phyloP scores from a whole-genome alignment of 1,140 invertebrate genomes.

The Chionoecetes opilio region DNA sequence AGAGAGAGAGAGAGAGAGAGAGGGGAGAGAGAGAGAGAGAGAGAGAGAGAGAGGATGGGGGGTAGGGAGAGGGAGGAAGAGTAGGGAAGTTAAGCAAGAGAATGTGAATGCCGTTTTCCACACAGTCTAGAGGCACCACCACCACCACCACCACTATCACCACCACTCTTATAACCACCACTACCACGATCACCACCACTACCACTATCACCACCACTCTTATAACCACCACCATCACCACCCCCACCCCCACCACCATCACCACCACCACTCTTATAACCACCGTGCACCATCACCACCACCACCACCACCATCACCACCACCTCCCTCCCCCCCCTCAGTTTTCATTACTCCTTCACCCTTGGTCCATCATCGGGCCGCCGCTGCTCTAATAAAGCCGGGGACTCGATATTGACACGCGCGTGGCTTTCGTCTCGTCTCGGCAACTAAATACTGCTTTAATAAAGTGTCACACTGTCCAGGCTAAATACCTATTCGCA shows the following conservation, averaged over 20 bases:
- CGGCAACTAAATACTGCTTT: conserved; percentile 69
- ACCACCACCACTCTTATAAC: background rate
- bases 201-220: background rate
- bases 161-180: conserved; percentile 1
- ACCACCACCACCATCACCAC: background rate
- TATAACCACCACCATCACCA: conserved; percentile 33
- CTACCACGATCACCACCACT: background rate
- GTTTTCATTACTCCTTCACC: conserved; percentile 17
- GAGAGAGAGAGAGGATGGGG: conserved; percentile 58
- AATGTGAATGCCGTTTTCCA: background rate
- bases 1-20: no score
- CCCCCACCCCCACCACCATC: conserved; percentile 42
- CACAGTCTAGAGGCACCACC: background rate
- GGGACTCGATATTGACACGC: conserved; percentile 43
- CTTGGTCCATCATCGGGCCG: conserved; percentile 22
- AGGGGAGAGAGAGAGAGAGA: conserved; percentile 55
- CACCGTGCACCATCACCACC: background rate
- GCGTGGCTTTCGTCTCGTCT: conserved; percentile 40
- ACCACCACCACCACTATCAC: background rate
- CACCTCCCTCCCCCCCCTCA: background rate
- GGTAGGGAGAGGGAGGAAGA: conserved; percentile 36
- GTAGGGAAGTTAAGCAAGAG: background rate
- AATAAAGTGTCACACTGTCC: conserved; percentile 66
- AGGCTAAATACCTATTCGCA: conserved; percentile 75
- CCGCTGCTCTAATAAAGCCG: conserved; percentile 50